Evolutionary conservation across 2,113 vertebrate genomes (phyloP), one percentile per base, ranked within the genome.

Genomic region (human): DNA sequence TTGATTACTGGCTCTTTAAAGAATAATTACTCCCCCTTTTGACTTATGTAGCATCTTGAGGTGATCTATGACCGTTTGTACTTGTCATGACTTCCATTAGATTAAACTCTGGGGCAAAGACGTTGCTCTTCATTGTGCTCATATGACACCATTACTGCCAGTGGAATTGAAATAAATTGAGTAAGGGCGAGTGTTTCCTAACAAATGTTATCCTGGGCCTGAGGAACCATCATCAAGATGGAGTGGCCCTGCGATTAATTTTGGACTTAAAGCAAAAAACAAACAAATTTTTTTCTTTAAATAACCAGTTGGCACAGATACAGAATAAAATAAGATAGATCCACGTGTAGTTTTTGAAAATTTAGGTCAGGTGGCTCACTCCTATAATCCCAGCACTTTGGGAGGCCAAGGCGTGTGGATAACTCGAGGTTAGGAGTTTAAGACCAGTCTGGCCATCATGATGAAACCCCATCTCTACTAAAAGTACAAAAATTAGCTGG

Each of bases 311-410:
- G 64, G 57, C 45, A 1, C 27, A 80, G 27, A 52, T 94, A 40
- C 81, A 94, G 50, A 88, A 55, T 27, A 80, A 95, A 79, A 87
- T 92, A 89, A 95, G 68, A 79, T 88, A 90, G 61, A 94, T 23
- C 22, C 70, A 81, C 43, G 48, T 81, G 20, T 35, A 85, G 9
- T 76, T 96, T 93, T 96, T 9, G 90, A 12, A 97, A 78, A 87
- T n/a, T 78, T 70, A 93, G 7, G 57, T 59, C 8, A 57, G 20
- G 55, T 57, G 55, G 55, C 55, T 57, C 55, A 59, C 23, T 22
- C 57, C 57, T 59, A 9, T 59, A 59, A 59, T 59, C 57, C 57
- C 57, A 59, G 57, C 57, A 59, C 57, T 59, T 59, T 9, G 57
- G 57, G 57, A 59, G 57, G 57, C 57, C 23, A 23, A 59, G 22